Base-by-base conservation (phyloP, 1,140 invertebrate genomes). In the Halictus rubicundus region DNA sequence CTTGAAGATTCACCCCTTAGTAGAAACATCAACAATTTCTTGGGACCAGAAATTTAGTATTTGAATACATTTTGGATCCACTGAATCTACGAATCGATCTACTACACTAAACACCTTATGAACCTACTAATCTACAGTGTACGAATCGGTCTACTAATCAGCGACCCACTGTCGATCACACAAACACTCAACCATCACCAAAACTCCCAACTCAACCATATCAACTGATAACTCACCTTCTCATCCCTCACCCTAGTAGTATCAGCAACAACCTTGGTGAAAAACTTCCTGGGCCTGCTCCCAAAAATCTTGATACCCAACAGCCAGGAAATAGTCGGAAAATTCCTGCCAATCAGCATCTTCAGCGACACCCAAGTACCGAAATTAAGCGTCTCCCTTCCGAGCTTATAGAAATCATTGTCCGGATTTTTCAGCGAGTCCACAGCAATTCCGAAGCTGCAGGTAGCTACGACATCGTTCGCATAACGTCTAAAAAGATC, bases 381-480 rank as follows among this genome's bases (percentile, higher is more conserved):
- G 6, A 78, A 71, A 2, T 64, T 68, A 4, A 77, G 0, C 0
- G 52, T 2, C 0, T 79, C 6, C 1, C 7, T 63, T 0, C 57
- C 76, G 5, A 76, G 37, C 0, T 42, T 0, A 9, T n/a, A 68
- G 14, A 84, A 84, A 2, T 84, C 68, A 39, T 84, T 84, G 0
- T 84, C 66, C 0, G 76, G 71, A 25, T 84, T 3, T 5, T 49
- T 60, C 27, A 84, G 57, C 1, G 83, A 84, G 42, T 84, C 49
- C 2, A 84, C 16, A 2, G 16, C 25, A 2, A 82, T 63, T 0
- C 83, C 83, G 27, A 82, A 84, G 0, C 76, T 77, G n/a, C 71
- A 72, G 0, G 82, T 71, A 7, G 80, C 82, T 0, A 84, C 39
- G 0, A 78, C 66, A 6, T 84, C 80, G n/a, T 19, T 80, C 0